Base-by-base conservation (phyloP, 2,888 invertebrate species). In the Eledone cirrhosa region DNA sequence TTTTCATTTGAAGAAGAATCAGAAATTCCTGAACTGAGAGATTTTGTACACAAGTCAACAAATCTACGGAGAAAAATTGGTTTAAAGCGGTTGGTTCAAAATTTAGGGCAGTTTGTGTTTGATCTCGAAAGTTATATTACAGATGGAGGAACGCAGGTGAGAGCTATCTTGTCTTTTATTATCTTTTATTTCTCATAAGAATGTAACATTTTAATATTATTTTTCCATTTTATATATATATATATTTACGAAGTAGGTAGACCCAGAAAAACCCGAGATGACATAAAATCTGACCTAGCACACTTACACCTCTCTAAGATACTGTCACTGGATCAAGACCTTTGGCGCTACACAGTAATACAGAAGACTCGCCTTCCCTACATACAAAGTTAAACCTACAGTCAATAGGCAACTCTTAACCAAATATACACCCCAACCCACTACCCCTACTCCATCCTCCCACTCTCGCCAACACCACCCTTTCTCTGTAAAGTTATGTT, bases 1-100 rank as follows among this genome's bases (percentile, higher is more conserved):
- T 87, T 87, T 77, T 82, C 80, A 77, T 79, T 69, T n/a, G 53
- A 79, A 72, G 84, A 84, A 13, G 87, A 86, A 22, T 85, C 86
- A 2, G 82, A 86, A 79, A 83, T 87, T 47, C 86, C 86, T 16
- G 79, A 77, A 2, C 77, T 87, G 33, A 78, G 84, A 74, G 79
- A 80, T 19, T 86, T 83, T 80, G 84, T 86, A 13, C 85, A 85
- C 53, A 80, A 83, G 41, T 81, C 85, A 79, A 84, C 86, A 0
- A 75, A 77, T 24, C 72, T 82, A 13, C 78, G 83, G 27, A 77
- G 80, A 22, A 69, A 77, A 48, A 83, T 83, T 48, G 79, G 80
- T 7, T 48, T 82, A 24, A 82, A 84, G 80, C 81, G 83, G 75
- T 63, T 86, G 65, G 80, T 85, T 53, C 80, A 80, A 11, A 80